A percentile compares a stretch with the other conserved stretches of the same genome.
These are phyloP conservation scores for Gallinago media DNA, from an alignment of 2,113 vertebrate species.

Conservation along the genomic window DNA sequence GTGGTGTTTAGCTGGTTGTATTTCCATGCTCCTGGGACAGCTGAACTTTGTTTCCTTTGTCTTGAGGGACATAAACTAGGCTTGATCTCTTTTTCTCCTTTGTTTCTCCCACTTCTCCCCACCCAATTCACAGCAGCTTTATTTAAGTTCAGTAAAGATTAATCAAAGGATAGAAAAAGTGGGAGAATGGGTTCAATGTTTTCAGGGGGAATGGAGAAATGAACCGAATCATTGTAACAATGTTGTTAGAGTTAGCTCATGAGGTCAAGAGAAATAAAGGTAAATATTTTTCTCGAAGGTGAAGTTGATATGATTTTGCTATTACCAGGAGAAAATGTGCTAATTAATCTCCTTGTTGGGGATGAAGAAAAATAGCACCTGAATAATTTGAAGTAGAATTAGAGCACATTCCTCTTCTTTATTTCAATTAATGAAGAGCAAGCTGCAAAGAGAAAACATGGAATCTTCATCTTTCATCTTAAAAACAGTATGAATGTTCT, in stretches of 20 bases:
- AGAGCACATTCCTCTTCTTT: background rate
- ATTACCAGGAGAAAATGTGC: background rate
- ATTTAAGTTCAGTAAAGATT: background rate
- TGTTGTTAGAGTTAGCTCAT: background rate
- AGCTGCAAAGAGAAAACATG: background rate
- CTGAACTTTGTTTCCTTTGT: background rate
- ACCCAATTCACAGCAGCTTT: background rate
- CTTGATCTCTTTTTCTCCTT: background rate
- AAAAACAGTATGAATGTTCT: background rate
- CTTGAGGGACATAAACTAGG: background rate
- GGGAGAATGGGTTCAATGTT: background rate
- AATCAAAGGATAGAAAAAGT: background rate
- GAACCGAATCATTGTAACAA: background rate
- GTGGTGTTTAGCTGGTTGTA: background rate
- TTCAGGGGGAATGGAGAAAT: background rate
- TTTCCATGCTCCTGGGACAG: background rate
- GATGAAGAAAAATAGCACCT: background rate
- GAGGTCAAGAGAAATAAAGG: background rate
- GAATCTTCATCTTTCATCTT: background rate
- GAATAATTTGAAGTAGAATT: background rate
- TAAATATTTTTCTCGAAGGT: background rate
- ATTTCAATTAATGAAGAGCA: background rate
- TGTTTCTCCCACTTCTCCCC: background rate
- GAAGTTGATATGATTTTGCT: background rate
- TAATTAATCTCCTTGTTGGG: background rate